These are phyloP conservation scores for Celastrina argiolus DNA, from an alignment of 2,888 invertebrate species.

Conservation along the genomic window DNA sequence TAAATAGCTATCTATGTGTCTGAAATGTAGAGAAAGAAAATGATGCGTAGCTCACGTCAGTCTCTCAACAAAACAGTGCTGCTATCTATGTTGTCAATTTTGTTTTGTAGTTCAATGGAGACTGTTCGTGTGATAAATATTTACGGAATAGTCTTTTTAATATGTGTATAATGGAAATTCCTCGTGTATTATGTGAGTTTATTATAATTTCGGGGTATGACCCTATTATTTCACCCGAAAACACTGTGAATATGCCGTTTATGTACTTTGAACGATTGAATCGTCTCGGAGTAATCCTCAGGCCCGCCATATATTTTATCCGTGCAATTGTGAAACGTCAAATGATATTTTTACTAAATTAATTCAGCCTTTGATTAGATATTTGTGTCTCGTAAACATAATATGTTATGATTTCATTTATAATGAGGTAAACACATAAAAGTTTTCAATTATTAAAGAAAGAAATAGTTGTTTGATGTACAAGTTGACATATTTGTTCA, in stretches of 20 bases:
- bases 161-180: slow-evolving; percentile 54
- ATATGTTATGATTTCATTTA: slow-evolving; percentile 31
- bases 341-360: slow-evolving; percentile 57
- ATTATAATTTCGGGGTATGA: slow-evolving; percentile 31
- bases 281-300: slow-evolving; percentile 39
- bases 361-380: slow-evolving; percentile 39
- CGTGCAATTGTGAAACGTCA: slow-evolving; percentile 73
- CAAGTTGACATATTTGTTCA: slow-evolving; percentile 48
- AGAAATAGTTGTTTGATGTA: slow-evolving; percentile 33
- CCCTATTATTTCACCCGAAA: slow-evolving; percentile 30
- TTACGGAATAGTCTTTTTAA: slow-evolving; percentile 67
- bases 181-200: slow-evolving; percentile 46
- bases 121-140: slow-evolving; percentile 80
- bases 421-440: slow-evolving; percentile 35
- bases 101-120: slow-evolving; percentile 78
- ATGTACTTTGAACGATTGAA: slow-evolving; percentile 34
- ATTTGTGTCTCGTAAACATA: slow-evolving; percentile 27
- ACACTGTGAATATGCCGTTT: slow-evolving; percentile 33
- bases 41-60: slow-evolving; percentile 76
- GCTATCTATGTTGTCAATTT: slow-evolving; percentile 91
- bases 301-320: slow-evolving; percentile 74
- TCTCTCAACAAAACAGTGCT: slow-evolving; percentile 80
- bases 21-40: slow-evolving; percentile 43
- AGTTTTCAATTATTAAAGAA: slow-evolving; percentile 4
- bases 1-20: slow-evolving; percentile 41